Conservation (phyloP, 2,797 vertebrate genomes). For the Muscicapa striata region DNA sequence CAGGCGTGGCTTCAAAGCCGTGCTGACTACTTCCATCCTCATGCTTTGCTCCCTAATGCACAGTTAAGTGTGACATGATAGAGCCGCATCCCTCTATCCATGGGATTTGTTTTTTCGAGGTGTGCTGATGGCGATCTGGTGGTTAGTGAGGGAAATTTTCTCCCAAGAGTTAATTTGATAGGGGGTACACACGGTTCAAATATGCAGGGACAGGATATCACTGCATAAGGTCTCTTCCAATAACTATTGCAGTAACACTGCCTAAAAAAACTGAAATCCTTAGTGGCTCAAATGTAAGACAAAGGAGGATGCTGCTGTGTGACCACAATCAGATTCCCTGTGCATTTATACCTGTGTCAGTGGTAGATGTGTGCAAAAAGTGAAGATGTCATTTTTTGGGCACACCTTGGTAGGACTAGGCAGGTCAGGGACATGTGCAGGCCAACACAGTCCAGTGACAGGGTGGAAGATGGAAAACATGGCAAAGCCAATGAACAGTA, state of each 20-base stretch:
- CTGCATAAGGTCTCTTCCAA: background rate
- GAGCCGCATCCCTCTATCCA: background rate
- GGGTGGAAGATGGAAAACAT: background rate
- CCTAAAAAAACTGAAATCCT: background rate
- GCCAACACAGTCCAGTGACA: background rate
- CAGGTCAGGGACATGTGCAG: background rate
- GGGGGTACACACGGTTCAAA: background rate
- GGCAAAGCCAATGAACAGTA: background rate
- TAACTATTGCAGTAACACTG: background rate
- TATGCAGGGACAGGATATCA: background rate
- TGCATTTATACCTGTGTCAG: background rate
- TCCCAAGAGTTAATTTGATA: background rate
- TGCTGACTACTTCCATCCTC: background rate
- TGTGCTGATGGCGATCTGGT: background rate
- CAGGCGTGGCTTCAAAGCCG: background rate
- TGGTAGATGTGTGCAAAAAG: background rate
- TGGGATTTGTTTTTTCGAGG: background rate
- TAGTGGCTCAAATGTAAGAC: background rate
- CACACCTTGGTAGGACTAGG: fast-evolving
- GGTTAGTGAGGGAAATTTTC: background rate
- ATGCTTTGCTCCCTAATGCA: fast-evolving
- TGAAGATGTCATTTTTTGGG: background rate
- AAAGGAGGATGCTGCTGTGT: background rate
- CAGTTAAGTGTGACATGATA: fast-evolving
- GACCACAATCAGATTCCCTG: background rate